Base-by-base conservation (phyloP, 1,140 invertebrate genomes). In the Oryzaephilus surinamensis region DNA sequence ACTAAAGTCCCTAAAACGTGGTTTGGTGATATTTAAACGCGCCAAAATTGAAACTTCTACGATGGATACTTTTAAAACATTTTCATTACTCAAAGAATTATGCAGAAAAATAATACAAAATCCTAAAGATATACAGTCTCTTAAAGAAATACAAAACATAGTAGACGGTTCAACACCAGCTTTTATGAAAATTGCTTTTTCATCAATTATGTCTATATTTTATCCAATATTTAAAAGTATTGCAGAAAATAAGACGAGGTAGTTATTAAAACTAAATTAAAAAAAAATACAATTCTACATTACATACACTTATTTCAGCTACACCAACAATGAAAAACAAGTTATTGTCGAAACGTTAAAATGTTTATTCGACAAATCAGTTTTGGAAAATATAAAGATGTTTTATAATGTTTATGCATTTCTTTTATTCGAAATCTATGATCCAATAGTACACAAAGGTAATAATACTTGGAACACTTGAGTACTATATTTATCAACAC, bases 391-490 rank as follows among this genome's bases (percentile, higher is more conserved):
- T n/a, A 10, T 38, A 10, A 31, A 16, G 7, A 7, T 56, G 15
- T 56, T 55, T 50, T 52, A 51, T 17, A 56, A 56, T 29, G 47
- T 54, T 32, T 56, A 51, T 38, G 43, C 35, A 27, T 48, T n/a
- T 55, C 49, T 34, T 45, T 72, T 21, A 50, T 71, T 21, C 49
- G 54, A 51, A 14, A 45, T 53, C 34, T 54, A 44, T 48, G 36
- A 44, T 46, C 11, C 43, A 33, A 19, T 7, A 7, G 27, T 40
- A 24, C 48, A 50, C 23, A 31, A 16, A 43, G 46, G 52, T 51
- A 43, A 38, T n/a, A n/a, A n/a, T n/a, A n/a, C n/a, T n/a, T n/a
- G n/a, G n/a, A n/a, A n/a, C n/a, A n/a, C n/a, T n/a, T n/a, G n/a
- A n/a, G n/a, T 35, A 26, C 8, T 28, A 5, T 28, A 13, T 1